Base-by-base conservation (phyloP, 2,888 invertebrate species). In the Trachelus tabidus region DNA sequence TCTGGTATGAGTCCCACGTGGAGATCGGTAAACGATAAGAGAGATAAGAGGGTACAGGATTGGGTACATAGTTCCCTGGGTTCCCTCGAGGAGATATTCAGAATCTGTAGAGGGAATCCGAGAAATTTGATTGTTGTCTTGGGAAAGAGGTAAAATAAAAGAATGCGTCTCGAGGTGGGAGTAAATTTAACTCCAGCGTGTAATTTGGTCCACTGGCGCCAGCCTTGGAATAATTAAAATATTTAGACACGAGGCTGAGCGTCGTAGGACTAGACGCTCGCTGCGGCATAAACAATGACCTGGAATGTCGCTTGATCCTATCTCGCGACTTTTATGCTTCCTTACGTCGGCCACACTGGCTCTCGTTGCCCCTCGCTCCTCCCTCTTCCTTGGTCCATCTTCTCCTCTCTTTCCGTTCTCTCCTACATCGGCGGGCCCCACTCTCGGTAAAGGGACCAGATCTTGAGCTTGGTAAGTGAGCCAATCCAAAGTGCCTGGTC, bases 241-340 rank as follows among this genome's bases (percentile, higher is more conserved):
- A 86, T 83, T 86, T 84, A 83, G 82, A 81, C 80, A 77, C 69
- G 34, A 56, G 30, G 34, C 37, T 34, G 56, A 74, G 37, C 78
- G 76, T 76, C 79, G 73, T 75, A 78, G 79, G 76, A 73, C 80
- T 68, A 79, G 83, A 81, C 83, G 81, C 69, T 75, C 33, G 68
- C 73, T 31, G 56, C 68, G 73, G 73, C 78, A 88, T 88, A 88
- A 88, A 88, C 84, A 86, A 87, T 83, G 79, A 75, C 78, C 78
- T 79, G 86, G 88, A 87, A 88, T 88, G 87, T 81, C 82, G 83
- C 80, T 76, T 81, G 88, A 88, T 88, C 82, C 83, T 87, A 87
- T 87, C 87, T 80, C 77, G 77, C 73, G 86, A 87, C 87, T 85
- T 89, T 88, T 88, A 88, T 87, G 84, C 84, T 82, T 85, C 83